phyloP scores from a whole-genome alignment of 2,113 vertebrate genomes.

The Pelecanoides urinatrix region DNA sequence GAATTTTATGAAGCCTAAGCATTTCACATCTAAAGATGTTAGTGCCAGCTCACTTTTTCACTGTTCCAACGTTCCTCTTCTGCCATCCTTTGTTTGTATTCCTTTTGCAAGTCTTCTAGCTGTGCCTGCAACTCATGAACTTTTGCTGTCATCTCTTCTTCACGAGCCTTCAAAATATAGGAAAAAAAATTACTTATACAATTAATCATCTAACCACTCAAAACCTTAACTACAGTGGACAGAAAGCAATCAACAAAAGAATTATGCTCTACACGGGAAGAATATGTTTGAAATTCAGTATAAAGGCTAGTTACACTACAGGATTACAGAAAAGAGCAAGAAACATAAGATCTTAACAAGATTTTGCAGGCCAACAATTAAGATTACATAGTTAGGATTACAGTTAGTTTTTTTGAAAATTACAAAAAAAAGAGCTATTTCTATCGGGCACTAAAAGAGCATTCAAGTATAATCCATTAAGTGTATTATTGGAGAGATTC shows the following conservation, averaged over 20 bases:
- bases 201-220: background rate
- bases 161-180: slow-evolving; percentile 79
- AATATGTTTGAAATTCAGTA: background rate
- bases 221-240: background rate
- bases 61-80: slow-evolving; percentile 55
- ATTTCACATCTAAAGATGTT: background rate
- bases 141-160: slow-evolving; percentile 92
- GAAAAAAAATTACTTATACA: background rate
- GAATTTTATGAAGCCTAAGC: background rate
- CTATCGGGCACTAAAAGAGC: background rate
- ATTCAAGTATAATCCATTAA: background rate
- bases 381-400: background rate
- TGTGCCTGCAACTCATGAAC: slow-evolving; percentile 88
- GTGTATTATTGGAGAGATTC: background rate
- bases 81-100: slow-evolving; percentile 39
- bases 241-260: background rate
- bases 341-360: background rate
- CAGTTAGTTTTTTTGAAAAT: background rate
- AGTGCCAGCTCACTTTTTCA: slow-evolving; percentile 73
- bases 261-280: background rate
- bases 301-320: background rate
- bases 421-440: background rate
- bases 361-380: background rate
- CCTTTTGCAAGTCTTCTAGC: slow-evolving; percentile 80
- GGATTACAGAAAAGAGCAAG: background rate